Base-by-base conservation (phyloP, 2,888 invertebrate species). In the Rhagonycha fulva region DNA sequence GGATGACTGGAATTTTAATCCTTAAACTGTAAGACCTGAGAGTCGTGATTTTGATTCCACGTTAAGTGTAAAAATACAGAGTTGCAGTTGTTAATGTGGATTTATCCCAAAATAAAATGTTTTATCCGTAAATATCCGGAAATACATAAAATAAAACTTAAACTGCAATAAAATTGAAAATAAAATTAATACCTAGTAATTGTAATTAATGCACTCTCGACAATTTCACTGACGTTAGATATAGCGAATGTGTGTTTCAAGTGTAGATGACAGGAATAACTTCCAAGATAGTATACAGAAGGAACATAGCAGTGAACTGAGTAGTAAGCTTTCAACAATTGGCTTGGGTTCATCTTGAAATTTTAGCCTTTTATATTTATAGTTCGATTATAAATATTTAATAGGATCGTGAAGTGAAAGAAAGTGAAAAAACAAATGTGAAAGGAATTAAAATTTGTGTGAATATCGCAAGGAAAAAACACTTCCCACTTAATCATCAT, bases 321-420 rank as follows among this genome's bases (percentile, higher is more conserved):
- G 74, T 75, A 77, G 77, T 77, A 66, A 68, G 77, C 70, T 75
- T 72, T 68, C 66, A 77, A 77, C 77, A 72, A 77, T 77, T 77
- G 74, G 75, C 75, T 71, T 67, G 75, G 69, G 74, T 77, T 70
- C 70, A 62, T 32, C 74, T 74, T 71, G 47, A 62, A 68, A 71
- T 72, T 70, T 77, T 32, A 68, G 71, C 67, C 66, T 70, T 19
- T 30, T 61, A 69, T 77, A 77, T 74, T 71, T 74, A 75, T 77
- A 75, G 77, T 66, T 72, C 72, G 72, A 77, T 72, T 69, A 70
- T 71, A 74, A 68, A 68, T 32, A 68, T 61, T 28, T 19, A 72
- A 62, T 60, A 68, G n/a, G 9, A n/a, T 47, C n/a, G 47, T 47
- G 47, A 47, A 47, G 47, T 47, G 47, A 47, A 47, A 47, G 47